Base-by-base conservation (phyloP, 2,113 vertebrate species). In the Hiodon alosoides region DNA sequence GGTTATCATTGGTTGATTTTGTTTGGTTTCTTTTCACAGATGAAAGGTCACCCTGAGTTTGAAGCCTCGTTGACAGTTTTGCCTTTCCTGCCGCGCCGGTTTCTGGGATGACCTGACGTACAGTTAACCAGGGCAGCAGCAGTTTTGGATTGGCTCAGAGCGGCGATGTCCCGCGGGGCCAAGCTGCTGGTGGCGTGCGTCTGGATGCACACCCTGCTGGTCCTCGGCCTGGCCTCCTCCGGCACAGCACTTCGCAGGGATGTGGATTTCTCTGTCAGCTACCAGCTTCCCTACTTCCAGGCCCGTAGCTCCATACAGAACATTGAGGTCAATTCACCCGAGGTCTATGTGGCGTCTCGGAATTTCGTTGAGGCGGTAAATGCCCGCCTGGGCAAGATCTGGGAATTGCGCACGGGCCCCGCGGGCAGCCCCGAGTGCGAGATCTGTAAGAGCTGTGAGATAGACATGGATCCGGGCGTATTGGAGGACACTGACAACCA, bases 341-440 rank as follows among this genome's bases (percentile, higher is more conserved):
- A 86, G n/a, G 67, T 91, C n/a, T 98, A 95, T 2, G 82, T 98
- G 77, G 94, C 91, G 0, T 69, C 88, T n/a, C 91, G 91, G 77
- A 98, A 99, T 79, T 86, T 80, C 2, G 87, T 99, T 61, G 83
- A 94, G 2, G 79, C 93, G 55, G 71, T 94, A 67, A 84, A 83
- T 68, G 31, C 76, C 11, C 0, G 61, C 4, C 66, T 91, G 73
- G 10, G 54, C 2, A 85, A 82, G 79, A 52, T 73, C 60, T 93
- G 93, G 11, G 69, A 88, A 17, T 70, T 98, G 2, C 58, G 80
- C 79, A 99, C 95, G 0, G 96, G 96, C 17, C 96, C 96, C 0
- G 76, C 90, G 3, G 92, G 91, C n/a, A 93, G 86, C 52, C 14
- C 89, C 0, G 67, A 81, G 0, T 98, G 96, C 55, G 46, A 91